A percentile compares a stretch with the other conserved stretches of the same genome.
Evolutionary conservation across 2,888 invertebrate genomes (phyloP).

Genomic region (Philaethria dido): DNA sequence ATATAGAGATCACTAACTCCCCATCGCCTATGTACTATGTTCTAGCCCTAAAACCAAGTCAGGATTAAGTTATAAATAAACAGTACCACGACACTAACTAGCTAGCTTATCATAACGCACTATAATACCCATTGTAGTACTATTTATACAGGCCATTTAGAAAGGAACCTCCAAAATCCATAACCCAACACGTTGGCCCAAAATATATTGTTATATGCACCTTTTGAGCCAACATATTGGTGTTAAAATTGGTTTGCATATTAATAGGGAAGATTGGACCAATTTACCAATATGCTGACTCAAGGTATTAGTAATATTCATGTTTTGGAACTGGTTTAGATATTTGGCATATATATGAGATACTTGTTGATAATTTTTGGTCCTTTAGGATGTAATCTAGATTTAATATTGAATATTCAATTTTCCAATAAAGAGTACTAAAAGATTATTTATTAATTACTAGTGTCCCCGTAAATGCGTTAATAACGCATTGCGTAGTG

Average conservation of each 20-base stretch:
- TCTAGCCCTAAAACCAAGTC: constrained; percentile 22
- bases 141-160: constrained; percentile 8
- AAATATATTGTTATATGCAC: not conserved
- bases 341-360: not conserved
- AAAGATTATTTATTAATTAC: too few species aligned
- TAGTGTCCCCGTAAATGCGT: too few species aligned
- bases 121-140: constrained; percentile 47
- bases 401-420: too few species aligned
- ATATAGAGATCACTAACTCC: too few species aligned
- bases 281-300: constrained; percentile 3
- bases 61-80: constrained; percentile 47
- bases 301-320: constrained; percentile 12
- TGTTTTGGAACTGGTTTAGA: constrained; percentile 6
- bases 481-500: too few species aligned
- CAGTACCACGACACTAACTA: constrained; percentile 52
- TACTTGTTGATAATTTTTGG: too few species aligned
- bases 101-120: constrained; percentile 52
- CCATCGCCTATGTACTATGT: not conserved
- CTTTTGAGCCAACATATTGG: not conserved
- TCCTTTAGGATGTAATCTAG: too few species aligned
- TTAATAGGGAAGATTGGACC: too few species aligned
- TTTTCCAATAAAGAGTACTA: too few species aligned
- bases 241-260: not conserved
- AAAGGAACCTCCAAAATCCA: not conserved
- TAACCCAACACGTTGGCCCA: constrained; percentile 3